Percentiles rank a stretch among this genome's conserved stretches.
These are phyloP conservation scores for Styela plicata DNA, from an alignment of 23 tunicate species.

Conservation along the genomic window DNA sequence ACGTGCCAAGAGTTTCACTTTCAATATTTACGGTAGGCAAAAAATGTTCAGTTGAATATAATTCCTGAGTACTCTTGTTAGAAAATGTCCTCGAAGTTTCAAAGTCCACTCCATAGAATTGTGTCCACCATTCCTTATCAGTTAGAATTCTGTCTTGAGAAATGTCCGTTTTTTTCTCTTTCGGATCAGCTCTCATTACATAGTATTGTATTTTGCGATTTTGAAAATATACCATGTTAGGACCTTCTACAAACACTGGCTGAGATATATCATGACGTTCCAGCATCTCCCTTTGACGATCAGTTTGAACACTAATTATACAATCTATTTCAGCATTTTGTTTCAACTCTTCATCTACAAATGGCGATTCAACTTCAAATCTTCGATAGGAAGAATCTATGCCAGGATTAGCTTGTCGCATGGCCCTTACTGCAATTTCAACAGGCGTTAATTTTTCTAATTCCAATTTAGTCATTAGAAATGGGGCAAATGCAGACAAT, in stretches of 20 bases:
- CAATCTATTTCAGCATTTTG: conserved; percentile 37
- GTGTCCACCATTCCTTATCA: conserved; percentile 74
- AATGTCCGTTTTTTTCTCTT: background rate
- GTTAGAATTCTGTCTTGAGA: conserved; percentile 23
- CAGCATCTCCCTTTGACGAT: conserved; percentile 39
- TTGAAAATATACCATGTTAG: conserved; percentile 36
- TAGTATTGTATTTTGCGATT: conserved; percentile 61
- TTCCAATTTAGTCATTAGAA: conserved; percentile 23
- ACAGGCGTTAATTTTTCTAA: conserved; percentile 48
- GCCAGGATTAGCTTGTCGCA: conserved; percentile 85
- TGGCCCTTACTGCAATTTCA: conserved; percentile 74
- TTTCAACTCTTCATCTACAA: conserved; percentile 30
- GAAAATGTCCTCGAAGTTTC: conserved; percentile 22
- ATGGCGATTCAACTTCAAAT: conserved; percentile 33
- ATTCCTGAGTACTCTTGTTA: background rate
- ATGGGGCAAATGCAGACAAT: conserved; percentile 27
- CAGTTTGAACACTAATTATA: conserved; percentile 66
- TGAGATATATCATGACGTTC: conserved; percentile 52
- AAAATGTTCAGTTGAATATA: conserved; percentile 41
- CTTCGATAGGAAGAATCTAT: conserved; percentile 41
- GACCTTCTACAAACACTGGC: conserved; percentile 82
- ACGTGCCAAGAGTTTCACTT: conserved; percentile 10
- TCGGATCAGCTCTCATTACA: conserved; percentile 71
- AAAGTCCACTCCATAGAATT: conserved; percentile 75
- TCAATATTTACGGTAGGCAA: conserved; percentile 54